Base-by-base conservation (phyloP, 2,888 invertebrate species). In the Entomobrya multifasciata region DNA sequence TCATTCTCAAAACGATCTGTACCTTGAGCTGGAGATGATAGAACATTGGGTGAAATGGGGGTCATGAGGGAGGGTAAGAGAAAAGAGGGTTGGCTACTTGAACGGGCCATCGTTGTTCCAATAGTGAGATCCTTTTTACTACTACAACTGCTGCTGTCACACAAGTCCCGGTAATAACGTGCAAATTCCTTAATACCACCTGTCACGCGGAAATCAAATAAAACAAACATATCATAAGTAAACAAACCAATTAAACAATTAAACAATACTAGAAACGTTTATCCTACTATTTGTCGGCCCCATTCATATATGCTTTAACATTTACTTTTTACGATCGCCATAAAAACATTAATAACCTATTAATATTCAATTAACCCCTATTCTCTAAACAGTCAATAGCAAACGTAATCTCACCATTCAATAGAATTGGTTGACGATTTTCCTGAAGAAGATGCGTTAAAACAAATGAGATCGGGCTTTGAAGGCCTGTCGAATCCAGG, bases 381-480 rank as follows among this genome's bases (percentile, higher is more conserved):
- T n/a, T n/a, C n/a, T n/a, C n/a, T n/a, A n/a, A n/a, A n/a, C n/a
- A n/a, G 44, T 8, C 44, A 44, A 8, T 44, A 44, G 11, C n/a
- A n/a, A n/a, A n/a, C n/a, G n/a, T n/a, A n/a, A 67, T 65, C 94
- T 94, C 92, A 95, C 96, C 96, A 91, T 95, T 93, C 60, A 96
- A 93, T 86, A 95, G 93, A 52, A 94, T 93, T 0, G 95, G 95
- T 90, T 95, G 94, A 89, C 94, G 93, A 91, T 95, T 94, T 91
- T 95, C 95, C 90, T 95, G 95, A 41, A 95, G 93, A 67, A 96
- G 93, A 15, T 95, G 94, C 62, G 94, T 93, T 49, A 95, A 92
- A 79, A 95, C 95, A 79, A 95, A 93, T 90, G 94, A 94, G 85
- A 96, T 92, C 10, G 95, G 95, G 92, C 95, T 95, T 57, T 94